Percentiles rank a stretch among this genome's conserved stretches.
Conservation (phyloP, 2,113 vertebrate genomes). For the Cyprinodon tularosa region DNA sequence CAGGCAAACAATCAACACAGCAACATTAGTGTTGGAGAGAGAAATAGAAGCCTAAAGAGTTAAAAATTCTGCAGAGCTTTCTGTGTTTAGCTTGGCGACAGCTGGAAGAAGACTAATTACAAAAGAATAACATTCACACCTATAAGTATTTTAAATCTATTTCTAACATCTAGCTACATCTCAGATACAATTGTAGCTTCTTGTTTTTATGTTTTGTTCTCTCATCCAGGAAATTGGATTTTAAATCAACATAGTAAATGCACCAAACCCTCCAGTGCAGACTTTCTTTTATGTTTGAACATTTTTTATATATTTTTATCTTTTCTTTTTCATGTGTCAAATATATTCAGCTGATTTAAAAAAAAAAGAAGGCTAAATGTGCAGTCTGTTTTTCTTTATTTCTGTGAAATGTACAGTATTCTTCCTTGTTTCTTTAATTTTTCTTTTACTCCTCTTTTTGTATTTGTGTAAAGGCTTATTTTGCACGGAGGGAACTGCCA, state of each 20-base stretch:
- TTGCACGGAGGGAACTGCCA: constrained; percentile 24
- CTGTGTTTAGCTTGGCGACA: background rate
- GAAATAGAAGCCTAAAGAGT: no score
- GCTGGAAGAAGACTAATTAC: background rate
- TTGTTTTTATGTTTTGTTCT: background rate
- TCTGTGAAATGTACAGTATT: background rate
- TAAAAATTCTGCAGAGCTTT: background rate
- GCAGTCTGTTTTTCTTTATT: background rate
- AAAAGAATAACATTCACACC: background rate
- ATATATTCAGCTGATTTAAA: background rate
- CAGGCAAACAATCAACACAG: background rate
- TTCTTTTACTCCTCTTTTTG: constrained; percentile 18
- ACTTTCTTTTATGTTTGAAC: background rate
- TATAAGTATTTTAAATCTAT: background rate
- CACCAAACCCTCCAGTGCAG: background rate
- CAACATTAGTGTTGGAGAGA: background rate
- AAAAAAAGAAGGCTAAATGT: background rate
- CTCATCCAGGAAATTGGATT: background rate
- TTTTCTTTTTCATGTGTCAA: background rate
- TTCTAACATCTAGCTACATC: background rate
- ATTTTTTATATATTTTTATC: background rate
- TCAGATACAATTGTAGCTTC: background rate
- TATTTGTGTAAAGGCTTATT: constrained; percentile 26
- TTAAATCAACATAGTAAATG: background rate
- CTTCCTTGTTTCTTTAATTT: constrained; percentile 3